Evolutionary conservation across 2,888 invertebrate species (phyloP), one percentile per base, ranked within the genome.

Genomic region (Auanema freiburgensis): DNA sequence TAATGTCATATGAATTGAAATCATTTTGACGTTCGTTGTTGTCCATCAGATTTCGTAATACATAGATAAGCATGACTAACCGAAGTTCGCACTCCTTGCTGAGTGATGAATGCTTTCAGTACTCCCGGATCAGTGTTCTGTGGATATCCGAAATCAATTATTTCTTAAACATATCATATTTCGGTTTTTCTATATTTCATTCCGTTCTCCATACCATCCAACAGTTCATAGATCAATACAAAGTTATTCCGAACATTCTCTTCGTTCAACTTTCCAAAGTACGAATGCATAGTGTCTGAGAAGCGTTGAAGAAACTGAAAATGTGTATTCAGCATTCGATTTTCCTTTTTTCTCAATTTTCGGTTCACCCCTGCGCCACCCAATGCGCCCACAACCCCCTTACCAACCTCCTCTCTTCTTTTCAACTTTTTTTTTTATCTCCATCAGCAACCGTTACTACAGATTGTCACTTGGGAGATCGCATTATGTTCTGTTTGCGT

Each of bases 241-340:
- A 99, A 99, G 86, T 99, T 99, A 85, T 99, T 99, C 87, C 98
- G 99, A 83, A 99, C 97, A 84, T 98, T 99, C 85, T 99, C 98
- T 85, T 99, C 98, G 0, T 96, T 95, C 72, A 99, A 93, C 87
- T 99, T 98, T 63, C 97, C 98, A 66, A 80, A 99, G 86, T 99
- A 99, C 0, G 95, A 93, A 86, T 96, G 95, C 98, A 99, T 98
- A 59, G 98, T 95, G 74, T 87, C 87, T 18, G 87, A 85, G 84
- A 98, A 96, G 86, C 97, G 96, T 59, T 95, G 89, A 51, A 99
- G 88, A 85, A 99, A 97, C 87, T 99, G 97, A 59, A 80, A 79
- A 0, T 8, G 8, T 33, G 33, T 33, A 33, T 33, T 5, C 33
- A 33, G 4, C 8, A 33, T 33, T 33, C n/a, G 33, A 33, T 5